Conservation (phyloP, 2,888 invertebrate genomes). For the Heteromurus nitidus region DNA sequence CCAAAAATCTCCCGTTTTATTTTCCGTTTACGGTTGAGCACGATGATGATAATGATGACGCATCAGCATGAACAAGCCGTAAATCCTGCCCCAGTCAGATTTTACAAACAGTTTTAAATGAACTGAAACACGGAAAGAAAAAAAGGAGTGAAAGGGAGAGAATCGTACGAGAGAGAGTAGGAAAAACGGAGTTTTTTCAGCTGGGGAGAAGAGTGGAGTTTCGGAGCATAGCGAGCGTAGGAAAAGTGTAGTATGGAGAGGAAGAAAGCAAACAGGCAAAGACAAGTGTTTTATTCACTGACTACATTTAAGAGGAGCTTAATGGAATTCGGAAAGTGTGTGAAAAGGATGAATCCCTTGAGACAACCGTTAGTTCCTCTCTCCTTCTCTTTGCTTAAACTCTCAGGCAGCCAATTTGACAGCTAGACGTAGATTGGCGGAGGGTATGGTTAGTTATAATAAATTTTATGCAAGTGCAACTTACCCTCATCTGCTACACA, state of each 20-base stretch:
- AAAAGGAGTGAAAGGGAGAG: too few relatives aligned
- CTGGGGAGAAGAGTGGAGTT: conserved; percentile 20
- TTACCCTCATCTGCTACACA: background rate
- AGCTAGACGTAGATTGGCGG: conserved; percentile 14
- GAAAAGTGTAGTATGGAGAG: conserved; percentile 8
- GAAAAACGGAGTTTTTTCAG: too few relatives aligned
- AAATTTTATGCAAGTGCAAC: conserved; percentile 24
- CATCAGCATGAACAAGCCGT: conserved; percentile 49
- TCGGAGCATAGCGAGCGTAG: too few relatives aligned
- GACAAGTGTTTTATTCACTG: conserved; percentile 56
- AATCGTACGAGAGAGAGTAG: too few relatives aligned
- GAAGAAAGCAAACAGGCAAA: conserved; percentile 31
- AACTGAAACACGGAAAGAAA: too few relatives aligned
- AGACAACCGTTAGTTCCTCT: conserved; percentile 48
- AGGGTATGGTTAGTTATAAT: conserved; percentile 27
- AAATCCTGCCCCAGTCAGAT: conserved; percentile 40
- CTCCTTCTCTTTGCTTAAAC: conserved; percentile 14
- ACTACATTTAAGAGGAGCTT: conserved; percentile 51
- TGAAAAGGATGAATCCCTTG: conserved; percentile 53
- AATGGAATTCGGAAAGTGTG: conserved; percentile 54
- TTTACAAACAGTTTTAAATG: conserved; percentile 48
- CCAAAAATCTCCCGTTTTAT: background rate
- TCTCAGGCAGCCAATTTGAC: conserved; percentile 45
- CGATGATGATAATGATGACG: conserved; percentile 32
- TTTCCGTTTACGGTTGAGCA: background rate